These are phyloP conservation scores for Sclerodermus sp. DNA, from an alignment of 2,888 invertebrate species.

Conservation along the genomic window DNA sequence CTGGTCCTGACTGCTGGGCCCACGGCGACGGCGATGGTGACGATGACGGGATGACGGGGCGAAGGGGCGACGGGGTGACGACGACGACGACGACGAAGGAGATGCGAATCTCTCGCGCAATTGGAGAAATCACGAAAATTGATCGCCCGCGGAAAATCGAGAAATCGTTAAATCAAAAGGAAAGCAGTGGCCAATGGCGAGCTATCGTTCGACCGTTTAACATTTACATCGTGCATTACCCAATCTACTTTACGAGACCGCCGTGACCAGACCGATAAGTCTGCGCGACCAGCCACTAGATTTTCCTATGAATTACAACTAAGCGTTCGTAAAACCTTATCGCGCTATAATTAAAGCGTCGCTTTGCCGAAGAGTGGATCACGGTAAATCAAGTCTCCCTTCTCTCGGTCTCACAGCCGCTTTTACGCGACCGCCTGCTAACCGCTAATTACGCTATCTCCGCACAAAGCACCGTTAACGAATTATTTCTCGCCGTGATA, in stretches of 20 bases:
- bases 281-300: slow-evolving; percentile 24
- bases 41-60: no score
- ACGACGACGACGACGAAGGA: no score
- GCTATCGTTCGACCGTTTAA: slow-evolving; percentile 28
- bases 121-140: slow-evolving; percentile 24
- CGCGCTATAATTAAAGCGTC: slow-evolving; percentile 45
- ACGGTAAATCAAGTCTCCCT: slow-evolving; percentile 34
- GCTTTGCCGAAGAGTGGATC: slow-evolving; percentile 41
- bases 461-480: slow-evolving; percentile 45
- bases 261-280: slow-evolving; percentile 36
- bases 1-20: no score
- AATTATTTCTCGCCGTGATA: slow-evolving; percentile 46
- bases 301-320: slow-evolving; percentile 42
- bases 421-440: slow-evolving; percentile 15
- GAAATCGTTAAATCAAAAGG: neutral
- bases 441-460: slow-evolving; percentile 46
- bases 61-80: no score
- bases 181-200: slow-evolving; percentile 1
- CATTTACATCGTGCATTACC: slow-evolving; percentile 35
- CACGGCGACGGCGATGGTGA: no score
- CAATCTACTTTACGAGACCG: slow-evolving; percentile 41
- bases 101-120: no score
- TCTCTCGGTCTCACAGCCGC: no score
- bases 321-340: slow-evolving; percentile 46
- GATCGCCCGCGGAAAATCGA: slow-evolving; percentile 26